Base-by-base conservation (phyloP, 2,797 vertebrate genomes). In the Coregonus suidteri region DNA sequence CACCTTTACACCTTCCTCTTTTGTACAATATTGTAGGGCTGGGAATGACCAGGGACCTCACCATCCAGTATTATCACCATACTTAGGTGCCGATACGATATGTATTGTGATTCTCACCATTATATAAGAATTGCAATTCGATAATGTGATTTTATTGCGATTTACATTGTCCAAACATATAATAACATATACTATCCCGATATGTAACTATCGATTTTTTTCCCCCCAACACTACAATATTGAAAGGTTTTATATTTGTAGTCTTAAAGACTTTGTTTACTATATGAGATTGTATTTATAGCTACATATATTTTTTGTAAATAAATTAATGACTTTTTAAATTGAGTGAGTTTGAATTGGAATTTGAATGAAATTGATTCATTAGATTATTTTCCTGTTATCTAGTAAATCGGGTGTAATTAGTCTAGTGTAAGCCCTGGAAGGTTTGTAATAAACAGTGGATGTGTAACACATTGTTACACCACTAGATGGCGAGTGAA, bases 401-500 rank as follows among this genome's bases (percentile, higher is more conserved):
- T 3, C 35, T 79, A n/a, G 54, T 56, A 11, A 51, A 35, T 7
- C 25, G 20, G 64, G 56, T 72, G 15, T 72, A 34, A 51, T 77
- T 72, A 54, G 20, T 73, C 1, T 31, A 65, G 35, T 81, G 37
- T 82, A 54, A 54, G 0, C 84, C 78, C 84, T 13, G 4, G 20
- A 30, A 11, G 41, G 25, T 84, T 86, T 75, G 56, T 35, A 0
- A 75, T 87, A 90, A 16, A 4, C 93, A 94, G 92, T 92, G 87
- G 91, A 84, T 76, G 75, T 83, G 80, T 85, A 74, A 85, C 82
- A 77, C 82, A 87, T 90, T 92, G 91, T 74, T 71, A 79, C 68
- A 74, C 0, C 92, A 89, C 87, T 89, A 93, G 92, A 88, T 91
- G 91, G 87, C 73, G 74, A 4, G 1, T 74, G 75, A 83, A 66